Conservation (phyloP, 1,140 invertebrate species). For the Calliphora vicina region DNA sequence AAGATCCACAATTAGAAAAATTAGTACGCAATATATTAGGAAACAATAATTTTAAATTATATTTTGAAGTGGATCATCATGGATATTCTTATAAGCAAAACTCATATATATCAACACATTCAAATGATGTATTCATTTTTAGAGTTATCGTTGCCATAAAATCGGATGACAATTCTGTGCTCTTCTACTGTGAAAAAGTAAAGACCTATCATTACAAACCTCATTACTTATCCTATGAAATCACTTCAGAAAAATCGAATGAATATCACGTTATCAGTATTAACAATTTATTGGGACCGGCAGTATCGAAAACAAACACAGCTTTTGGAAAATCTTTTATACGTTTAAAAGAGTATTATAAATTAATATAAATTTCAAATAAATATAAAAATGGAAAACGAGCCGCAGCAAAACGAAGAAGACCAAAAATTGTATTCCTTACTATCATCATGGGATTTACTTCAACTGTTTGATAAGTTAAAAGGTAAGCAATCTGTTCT, state of each 20-base stretch:
- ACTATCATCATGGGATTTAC: neutral
- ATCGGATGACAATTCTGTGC: neutral
- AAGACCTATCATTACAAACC: neutral
- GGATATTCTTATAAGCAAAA: conserved; percentile 4
- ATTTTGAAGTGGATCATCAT: neutral
- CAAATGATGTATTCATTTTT: neutral
- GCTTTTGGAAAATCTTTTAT: neutral
- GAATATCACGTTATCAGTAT: neutral
- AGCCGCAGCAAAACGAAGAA: neutral
- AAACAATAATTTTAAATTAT: neutral
- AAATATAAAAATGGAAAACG: too few species aligned
- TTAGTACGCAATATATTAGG: neutral
- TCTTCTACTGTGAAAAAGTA: neutral
- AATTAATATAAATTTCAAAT: neutral
- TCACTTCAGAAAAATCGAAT: neutral
- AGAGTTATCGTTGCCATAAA: neutral
- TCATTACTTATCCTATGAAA: neutral
- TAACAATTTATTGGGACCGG: neutral
- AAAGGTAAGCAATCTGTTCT: too few species aligned
- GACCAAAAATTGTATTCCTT: neutral
- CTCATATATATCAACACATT: neutral
- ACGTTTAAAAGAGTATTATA: neutral
- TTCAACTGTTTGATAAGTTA: neutral
- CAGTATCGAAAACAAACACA: neutral
- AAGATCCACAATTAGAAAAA: neutral